These are phyloP conservation scores for Apamea sordens DNA, from an alignment of 2,888 invertebrate species.

Conservation along the genomic window DNA sequence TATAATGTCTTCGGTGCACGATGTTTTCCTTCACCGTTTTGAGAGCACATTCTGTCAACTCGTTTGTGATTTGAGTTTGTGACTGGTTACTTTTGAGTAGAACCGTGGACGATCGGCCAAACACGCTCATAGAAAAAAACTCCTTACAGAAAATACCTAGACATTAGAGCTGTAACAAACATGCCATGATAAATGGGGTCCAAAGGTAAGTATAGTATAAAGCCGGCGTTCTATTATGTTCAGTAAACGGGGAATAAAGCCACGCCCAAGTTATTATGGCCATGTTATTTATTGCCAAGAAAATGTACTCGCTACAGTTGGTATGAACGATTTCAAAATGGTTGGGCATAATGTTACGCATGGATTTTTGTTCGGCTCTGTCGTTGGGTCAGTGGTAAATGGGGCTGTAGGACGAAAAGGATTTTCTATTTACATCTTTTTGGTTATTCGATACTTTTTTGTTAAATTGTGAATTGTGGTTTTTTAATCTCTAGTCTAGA, in stretches of 20 bases:
- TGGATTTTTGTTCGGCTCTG: constrained; percentile 18
- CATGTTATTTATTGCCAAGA: constrained; percentile 62
- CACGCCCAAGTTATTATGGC: constrained; percentile 66
- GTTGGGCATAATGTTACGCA: constrained; percentile 30
- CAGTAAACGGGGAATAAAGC: constrained; percentile 55
- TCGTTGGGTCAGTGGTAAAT: constrained; percentile 5
- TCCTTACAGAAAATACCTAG: constrained; percentile 38
- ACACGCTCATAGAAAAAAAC: not conserved
- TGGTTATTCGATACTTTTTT: not conserved
- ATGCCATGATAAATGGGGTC: constrained; percentile 57
- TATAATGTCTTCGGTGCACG: constrained; percentile 18
- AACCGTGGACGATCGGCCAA: not conserved
- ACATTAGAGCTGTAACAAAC: constrained; percentile 35
- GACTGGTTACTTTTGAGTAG: not conserved
- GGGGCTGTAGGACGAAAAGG: not conserved
- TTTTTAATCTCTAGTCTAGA: not conserved
- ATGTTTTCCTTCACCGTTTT: too few relatives aligned
- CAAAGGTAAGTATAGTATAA: constrained; percentile 51
- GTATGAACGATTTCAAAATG: constrained; percentile 52
- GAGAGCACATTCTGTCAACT: too few relatives aligned
- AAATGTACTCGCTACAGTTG: constrained; percentile 60
- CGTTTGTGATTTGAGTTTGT: not conserved
- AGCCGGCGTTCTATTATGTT: constrained; percentile 56
- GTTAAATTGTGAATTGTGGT: not conserved
- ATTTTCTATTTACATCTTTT: not conserved